A percentile compares a stretch with the other conserved stretches of the same genome.
Evolutionary conservation across 2,797 vertebrate species (phyloP).

Genomic region (Eulemur mongoz): DNA sequence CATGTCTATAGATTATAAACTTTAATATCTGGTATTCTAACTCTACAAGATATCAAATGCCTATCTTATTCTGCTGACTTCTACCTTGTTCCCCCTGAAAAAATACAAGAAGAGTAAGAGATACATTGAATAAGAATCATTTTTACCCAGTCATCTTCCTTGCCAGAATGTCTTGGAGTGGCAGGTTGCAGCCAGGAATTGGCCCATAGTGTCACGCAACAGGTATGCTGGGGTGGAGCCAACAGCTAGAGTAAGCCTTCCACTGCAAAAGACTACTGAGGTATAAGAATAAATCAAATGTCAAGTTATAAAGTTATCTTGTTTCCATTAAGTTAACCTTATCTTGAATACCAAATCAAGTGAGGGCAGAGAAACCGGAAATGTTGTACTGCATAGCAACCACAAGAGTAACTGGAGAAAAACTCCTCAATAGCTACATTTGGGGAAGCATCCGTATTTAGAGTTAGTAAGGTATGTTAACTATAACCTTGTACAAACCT

Average conservation of each 20-base stretch:
- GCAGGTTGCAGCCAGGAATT: background rate
- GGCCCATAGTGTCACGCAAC: background rate
- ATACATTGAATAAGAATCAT: background rate
- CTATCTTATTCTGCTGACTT: background rate
- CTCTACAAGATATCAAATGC: background rate
- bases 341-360: background rate
- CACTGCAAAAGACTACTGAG: background rate
- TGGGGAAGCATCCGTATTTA: background rate
- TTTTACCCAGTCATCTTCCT: background rate
- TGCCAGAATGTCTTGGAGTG: background rate
- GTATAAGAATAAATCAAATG: background rate
- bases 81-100: background rate
- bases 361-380: background rate
- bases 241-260: background rate
- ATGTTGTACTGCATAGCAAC: background rate
- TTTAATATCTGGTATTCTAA: background rate
- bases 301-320: background rate
- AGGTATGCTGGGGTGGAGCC: accelerated
- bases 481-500: background rate
- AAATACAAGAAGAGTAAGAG: background rate
- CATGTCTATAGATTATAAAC: background rate
- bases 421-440: background rate
- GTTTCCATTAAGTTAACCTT: background rate
- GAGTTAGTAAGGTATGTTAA: background rate
- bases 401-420: background rate